Evolutionary conservation across 2,797 vertebrate species (phyloP), one percentile per base, ranked within the genome.

Genomic region (Neostethus bicornis): DNA sequence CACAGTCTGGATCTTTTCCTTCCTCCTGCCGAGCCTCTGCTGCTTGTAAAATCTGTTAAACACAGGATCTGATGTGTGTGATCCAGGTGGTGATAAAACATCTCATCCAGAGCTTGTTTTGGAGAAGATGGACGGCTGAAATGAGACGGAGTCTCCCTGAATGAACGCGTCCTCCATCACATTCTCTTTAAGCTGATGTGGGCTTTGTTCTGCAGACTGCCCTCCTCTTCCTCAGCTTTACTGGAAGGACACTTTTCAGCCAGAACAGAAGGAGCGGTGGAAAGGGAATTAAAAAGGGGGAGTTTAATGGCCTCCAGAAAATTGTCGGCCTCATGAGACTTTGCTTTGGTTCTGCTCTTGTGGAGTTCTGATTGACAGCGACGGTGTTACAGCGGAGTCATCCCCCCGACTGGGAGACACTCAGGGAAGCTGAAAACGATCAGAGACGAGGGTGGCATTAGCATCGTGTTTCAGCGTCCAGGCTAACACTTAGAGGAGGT

Each of bases 351-450:
- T 70, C 67, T 88, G 74, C 73, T 85, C 91, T 85, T 85, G 73
- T 57, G 81, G 71, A 65, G 73, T 76, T 75, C 79, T 92, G 91
- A 94, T 56, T 88, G 91, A 90, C 91, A 91, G 88, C 61, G 83
- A 63, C 13, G 26, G 61, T 67, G 79, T 79, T 89, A 85, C 50
- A 75, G 87, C 85, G 76, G 63, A 69, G 78, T 54, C 20, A 3
- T 75, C 74, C 65, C 70, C 67, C 78, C 81, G 83, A 77, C 75
- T 85, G 70, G 12, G 58, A 79, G 56, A 42, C 41, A 23, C 48
- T n/a, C n/a, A n/a, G n/a, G n/a, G n/a, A n/a, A n/a, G n/a, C n/a
- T n/a, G n/a, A n/a, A n/a, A n/a, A n/a, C n/a, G n/a, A n/a, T n/a
- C n/a, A n/a, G n/a, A n/a, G n/a, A n/a, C n/a, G n/a, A n/a, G n/a